Base-by-base conservation (phyloP, 1,140 invertebrate species). In the Copidosoma floridanum region DNA sequence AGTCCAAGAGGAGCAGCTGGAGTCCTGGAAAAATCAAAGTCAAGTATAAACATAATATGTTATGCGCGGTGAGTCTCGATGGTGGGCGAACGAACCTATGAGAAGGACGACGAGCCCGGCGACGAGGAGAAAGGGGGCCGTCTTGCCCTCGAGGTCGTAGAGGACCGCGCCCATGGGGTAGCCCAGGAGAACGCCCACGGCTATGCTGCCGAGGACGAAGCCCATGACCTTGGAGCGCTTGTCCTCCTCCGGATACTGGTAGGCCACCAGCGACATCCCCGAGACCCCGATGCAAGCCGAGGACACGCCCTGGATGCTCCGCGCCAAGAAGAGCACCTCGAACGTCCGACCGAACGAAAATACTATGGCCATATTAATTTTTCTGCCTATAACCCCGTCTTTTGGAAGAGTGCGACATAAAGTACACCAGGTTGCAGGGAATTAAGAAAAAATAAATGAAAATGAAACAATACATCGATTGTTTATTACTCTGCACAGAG, bases 241-340 rank as follows among this genome's bases (percentile, higher is more conserved):
- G 54, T 80, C 82, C 61, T 85, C 85, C 41, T 82, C 79, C 23
- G 82, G 76, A 74, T 85, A 82, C 69, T 83, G 73, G 14, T 69
- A 75, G 4, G 85, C 86, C 51, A 86, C 81, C 47, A 87, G 70
- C 65, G 82, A 85, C 85, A 87, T 86, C 75, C 90, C 89, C 57
- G 88, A 86, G 2, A 93, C 87, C 14, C 85, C 85, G 54, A 92
- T 87, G 57, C 89, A 92, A 0, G 93, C 88, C 8, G 93, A 95
- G 11, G 91, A 91, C 41, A 94, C 77, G 1, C 94, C 94, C 80
- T 96, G 93, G 27, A 95, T 77, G 67, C 90, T 90, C 62, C 94
- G 79, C 0, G 92, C 93, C 11, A 93, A 65, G 55, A 95, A 85
- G 23, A 95, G 73, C 1, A 88, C 75, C 38, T 82, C 80, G 76